Conservation (phyloP, 1,140 invertebrate species). For the Lasaia peninsularis region DNA sequence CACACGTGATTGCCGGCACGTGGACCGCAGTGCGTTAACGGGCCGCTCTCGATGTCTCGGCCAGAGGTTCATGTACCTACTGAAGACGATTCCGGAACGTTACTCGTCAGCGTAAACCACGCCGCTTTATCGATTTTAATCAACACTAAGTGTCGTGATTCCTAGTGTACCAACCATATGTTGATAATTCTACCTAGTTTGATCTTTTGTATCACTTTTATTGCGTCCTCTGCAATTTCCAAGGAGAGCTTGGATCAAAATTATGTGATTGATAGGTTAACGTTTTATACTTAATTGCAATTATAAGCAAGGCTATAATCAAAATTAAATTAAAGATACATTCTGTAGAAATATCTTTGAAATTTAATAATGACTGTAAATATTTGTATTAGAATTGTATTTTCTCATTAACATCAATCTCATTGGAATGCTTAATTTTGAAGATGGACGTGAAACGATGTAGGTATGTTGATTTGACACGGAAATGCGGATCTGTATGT, state of each 20-base stretch:
- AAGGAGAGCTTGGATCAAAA: too few relatives aligned
- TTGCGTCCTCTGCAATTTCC: too few relatives aligned
- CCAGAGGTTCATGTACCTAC: slow-evolving; percentile 2
- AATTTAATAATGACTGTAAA: neutral
- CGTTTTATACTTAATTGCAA: too few relatives aligned
- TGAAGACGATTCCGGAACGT: slow-evolving; percentile 9
- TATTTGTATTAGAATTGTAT: neutral
- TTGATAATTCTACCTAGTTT: too few relatives aligned
- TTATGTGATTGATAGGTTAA: too few relatives aligned
- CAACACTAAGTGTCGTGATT: neutral
- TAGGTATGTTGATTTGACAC: neutral
- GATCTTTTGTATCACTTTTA: too few relatives aligned
- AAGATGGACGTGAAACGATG: too few relatives aligned
- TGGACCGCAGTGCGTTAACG: neutral
- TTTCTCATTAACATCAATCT: neutral
- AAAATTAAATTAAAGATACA: too few relatives aligned
- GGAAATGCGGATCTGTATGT: neutral
- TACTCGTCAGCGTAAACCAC: slow-evolving; percentile 18
- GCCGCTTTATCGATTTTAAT: slow-evolving; percentile 21
- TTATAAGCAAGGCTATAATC: too few relatives aligned
- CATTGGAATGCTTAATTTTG: neutral
- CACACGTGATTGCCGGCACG: neutral
- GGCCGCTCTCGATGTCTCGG: neutral
- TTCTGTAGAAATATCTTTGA: too few relatives aligned
- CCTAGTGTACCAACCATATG: neutral